Percentiles rank a stretch among this genome's conserved stretches.
Evolutionary conservation across 2,113 vertebrate species (phyloP).

Genomic region (Triplophysa rosa): DNA sequence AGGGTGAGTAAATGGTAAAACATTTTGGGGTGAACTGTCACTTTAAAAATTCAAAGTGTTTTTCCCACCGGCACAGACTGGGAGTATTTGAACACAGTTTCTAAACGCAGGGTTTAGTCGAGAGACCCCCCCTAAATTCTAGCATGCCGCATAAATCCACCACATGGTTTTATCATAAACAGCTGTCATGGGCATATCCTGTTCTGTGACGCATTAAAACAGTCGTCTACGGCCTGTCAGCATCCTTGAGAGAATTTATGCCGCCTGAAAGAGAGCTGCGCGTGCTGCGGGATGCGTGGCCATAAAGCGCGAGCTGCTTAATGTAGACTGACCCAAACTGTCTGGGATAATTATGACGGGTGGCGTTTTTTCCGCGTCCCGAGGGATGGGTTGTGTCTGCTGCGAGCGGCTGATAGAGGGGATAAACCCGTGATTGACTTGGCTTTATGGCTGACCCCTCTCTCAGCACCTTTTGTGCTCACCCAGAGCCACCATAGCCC

Average conservation of each 20-base stretch:
- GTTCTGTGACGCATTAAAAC: conserved; percentile 25
- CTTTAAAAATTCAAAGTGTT: too few relatives aligned
- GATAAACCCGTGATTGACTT: conserved; percentile 27
- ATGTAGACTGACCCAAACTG: conserved; percentile 4
- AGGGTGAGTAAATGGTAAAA: too few relatives aligned
- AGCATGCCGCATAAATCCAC: conserved; percentile 6
- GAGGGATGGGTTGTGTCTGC: conserved; percentile 16
- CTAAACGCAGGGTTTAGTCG: background rate
- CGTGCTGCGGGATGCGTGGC: background rate
- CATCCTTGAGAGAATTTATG: conserved; percentile 37
- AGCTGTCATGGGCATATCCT: background rate
- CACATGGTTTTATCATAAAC: conserved; percentile 2
- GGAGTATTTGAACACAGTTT: background rate
- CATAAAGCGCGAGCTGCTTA: conserved; percentile 2
- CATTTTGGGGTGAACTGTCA: too few relatives aligned
- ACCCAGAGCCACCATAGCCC: background rate
- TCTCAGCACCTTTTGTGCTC: background rate
- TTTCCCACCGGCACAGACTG: too few relatives aligned
- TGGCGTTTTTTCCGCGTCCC: background rate
- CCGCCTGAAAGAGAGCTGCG: background rate
- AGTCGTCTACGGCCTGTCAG: conserved; percentile 1
- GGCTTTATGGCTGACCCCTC: background rate
- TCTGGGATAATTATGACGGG: conserved; percentile 38
- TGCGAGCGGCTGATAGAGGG: conserved; percentile 8
- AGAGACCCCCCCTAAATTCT: background rate